Percentiles rank a stretch among this genome's conserved stretches.
phyloP scores from a whole-genome alignment of 2,888 invertebrate species.

The Vesta saturnalis region DNA sequence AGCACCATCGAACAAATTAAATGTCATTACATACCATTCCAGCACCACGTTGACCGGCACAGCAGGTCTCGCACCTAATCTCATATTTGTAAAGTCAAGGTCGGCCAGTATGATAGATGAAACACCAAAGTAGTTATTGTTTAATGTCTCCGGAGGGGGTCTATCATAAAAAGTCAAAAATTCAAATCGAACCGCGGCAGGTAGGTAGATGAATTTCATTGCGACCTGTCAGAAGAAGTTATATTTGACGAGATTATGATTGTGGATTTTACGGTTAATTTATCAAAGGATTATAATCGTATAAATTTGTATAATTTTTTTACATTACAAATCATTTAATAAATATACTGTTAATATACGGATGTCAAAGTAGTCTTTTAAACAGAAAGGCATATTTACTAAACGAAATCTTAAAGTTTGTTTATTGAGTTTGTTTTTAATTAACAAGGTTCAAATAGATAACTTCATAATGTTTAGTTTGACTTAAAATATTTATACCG shows the following conservation, averaged over 20 bases:
- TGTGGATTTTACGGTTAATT: slow-evolving; percentile 47
- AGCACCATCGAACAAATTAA: slow-evolving; percentile 59
- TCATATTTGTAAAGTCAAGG: slow-evolving; percentile 54
- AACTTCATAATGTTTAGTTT: too few species aligned
- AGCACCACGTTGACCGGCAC: slow-evolving; percentile 50
- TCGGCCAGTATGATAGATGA: slow-evolving; percentile 58
- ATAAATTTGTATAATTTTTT: slow-evolving; percentile 13
- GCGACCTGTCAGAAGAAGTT: slow-evolving; percentile 50
- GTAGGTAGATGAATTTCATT: slow-evolving; percentile 50
- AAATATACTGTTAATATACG: not conserved
- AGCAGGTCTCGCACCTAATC: slow-evolving; percentile 59
- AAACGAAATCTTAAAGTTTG: not conserved
- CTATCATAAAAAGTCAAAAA: slow-evolving; percentile 52
- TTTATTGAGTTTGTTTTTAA: not conserved
- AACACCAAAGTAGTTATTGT: slow-evolving; percentile 62
- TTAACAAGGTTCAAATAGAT: too few species aligned
- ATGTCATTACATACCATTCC: slow-evolving; percentile 57
- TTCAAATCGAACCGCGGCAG: slow-evolving; percentile 51
- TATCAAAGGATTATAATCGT: slow-evolving; percentile 13
- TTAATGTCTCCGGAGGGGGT: slow-evolving; percentile 61
- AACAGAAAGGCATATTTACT: not conserved
- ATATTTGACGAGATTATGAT: slow-evolving; percentile 54
- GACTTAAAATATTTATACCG: too few species aligned
- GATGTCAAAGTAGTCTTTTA: not conserved
- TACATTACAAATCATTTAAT: slow-evolving; percentile 2